phyloP scores from a whole-genome alignment of 2,113 vertebrate species.

The Lipophrys pholis region DNA sequence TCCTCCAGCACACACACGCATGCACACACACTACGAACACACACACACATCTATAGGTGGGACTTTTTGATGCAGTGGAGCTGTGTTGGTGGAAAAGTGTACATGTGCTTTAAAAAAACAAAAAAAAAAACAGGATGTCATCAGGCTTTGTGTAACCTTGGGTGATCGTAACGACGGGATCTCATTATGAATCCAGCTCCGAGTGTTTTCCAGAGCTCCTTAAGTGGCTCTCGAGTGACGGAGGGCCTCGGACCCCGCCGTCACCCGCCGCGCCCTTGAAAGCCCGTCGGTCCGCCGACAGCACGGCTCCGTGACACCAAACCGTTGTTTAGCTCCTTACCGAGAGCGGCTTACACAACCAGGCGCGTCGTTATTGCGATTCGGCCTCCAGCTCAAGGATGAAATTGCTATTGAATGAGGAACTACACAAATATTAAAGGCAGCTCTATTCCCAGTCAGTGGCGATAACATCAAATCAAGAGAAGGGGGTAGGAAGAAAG shows the following conservation, averaged over 20 bases:
- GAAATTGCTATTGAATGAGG: constrained; percentile 64
- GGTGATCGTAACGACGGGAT: constrained; percentile 28
- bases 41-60: constrained; percentile 56
- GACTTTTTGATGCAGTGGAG: constrained; percentile 37
- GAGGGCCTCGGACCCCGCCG: constrained; percentile 28
- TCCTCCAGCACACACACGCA: constrained; percentile 24
- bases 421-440: constrained; percentile 50
- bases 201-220: constrained; percentile 50
- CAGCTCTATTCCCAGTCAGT: constrained; percentile 43
- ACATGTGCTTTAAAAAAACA: constrained; percentile 54
- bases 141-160: constrained; percentile 43
- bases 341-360: constrained; percentile 56
- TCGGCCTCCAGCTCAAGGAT: constrained; percentile 50
- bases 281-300: constrained; percentile 42
- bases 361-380: constrained; percentile 42
- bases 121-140: constrained; percentile 5
- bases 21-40: constrained; percentile 38
- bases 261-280: constrained; percentile 59
- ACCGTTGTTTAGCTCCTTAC: constrained; percentile 40
- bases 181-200: constrained; percentile 41
- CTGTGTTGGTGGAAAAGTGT: constrained; percentile 66
- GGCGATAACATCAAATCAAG: constrained; percentile 61
- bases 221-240: constrained; percentile 35
- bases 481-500: neutral
- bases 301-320: neutral